These are phyloP conservation scores for Notamacropus eugenii DNA, from an alignment of 2,797 vertebrate genomes.

Conservation along the genomic window DNA sequence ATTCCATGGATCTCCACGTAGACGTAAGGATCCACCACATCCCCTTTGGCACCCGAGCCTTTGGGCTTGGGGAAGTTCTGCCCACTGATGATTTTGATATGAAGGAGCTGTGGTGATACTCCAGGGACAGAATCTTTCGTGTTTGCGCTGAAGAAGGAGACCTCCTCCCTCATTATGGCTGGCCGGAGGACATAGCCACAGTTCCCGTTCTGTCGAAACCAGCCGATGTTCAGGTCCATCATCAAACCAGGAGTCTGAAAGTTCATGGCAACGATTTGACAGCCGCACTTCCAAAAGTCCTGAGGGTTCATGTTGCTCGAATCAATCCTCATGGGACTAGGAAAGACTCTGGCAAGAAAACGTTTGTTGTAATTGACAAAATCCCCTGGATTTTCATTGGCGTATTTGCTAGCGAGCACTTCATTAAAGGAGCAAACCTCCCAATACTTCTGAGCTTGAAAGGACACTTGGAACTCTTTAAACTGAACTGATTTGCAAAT, in stretches of 20 bases:
- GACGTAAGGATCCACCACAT: constrained; percentile 97
- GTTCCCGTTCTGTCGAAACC: constrained; percentile 98
- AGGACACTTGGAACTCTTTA: constrained; percentile 95
- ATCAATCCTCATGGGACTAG: constrained; percentile 98
- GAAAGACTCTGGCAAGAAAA: constrained; percentile 95
- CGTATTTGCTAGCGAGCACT: constrained; percentile 94
- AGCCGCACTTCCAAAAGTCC: constrained; percentile 99
- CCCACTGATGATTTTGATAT: constrained; percentile 99
- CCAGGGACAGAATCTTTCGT: constrained; percentile 98
- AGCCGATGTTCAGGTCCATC: constrained; percentile 99
- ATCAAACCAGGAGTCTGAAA: constrained; percentile 98
- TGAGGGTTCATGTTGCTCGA: constrained; percentile 99
- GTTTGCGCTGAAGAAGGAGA: constrained; percentile 98
- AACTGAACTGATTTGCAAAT: constrained; percentile 98
- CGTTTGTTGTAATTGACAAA: constrained; percentile 99
- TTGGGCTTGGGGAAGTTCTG: constrained; percentile 99
- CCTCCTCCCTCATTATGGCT: constrained; percentile 97
- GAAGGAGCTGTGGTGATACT: constrained; percentile 97
- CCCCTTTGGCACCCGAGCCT: constrained; percentile 98
- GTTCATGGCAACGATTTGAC: constrained; percentile 99
- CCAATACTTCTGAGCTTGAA: constrained; percentile 98
- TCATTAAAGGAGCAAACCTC: constrained; percentile 99
- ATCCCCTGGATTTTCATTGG: constrained; percentile 95
- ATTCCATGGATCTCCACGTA: constrained; percentile 99
- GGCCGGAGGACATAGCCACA: constrained; percentile 97